Percentiles rank a stretch among this genome's conserved stretches.
Evolutionary conservation across 2,797 vertebrate genomes (phyloP).

Genomic region (Eospalax fontanierii): DNA sequence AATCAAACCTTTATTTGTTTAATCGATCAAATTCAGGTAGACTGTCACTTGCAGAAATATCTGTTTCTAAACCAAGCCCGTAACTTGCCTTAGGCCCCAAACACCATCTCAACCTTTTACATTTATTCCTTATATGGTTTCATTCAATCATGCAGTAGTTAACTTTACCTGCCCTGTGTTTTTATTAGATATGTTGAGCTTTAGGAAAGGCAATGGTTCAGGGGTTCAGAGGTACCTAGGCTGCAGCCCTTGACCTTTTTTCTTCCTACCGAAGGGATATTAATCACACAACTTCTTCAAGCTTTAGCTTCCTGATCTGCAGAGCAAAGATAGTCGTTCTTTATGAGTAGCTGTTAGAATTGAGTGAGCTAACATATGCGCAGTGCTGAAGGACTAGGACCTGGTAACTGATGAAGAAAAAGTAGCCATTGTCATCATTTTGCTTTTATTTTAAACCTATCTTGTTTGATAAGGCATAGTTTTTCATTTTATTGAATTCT

Average conservation of each 20-base stretch:
- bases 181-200: background rate
- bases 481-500: background rate
- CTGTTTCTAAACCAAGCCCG: background rate
- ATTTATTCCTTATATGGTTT: background rate
- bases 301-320: background rate
- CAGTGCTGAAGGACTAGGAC: background rate
- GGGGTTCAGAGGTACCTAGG: background rate
- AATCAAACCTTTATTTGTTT: conserved; percentile 39
- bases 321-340: background rate
- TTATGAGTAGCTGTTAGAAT: background rate
- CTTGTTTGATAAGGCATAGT: background rate
- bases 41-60: background rate
- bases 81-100: background rate
- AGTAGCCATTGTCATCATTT: background rate
- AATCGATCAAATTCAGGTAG: background rate
- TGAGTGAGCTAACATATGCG: background rate
- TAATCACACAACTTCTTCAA: background rate
- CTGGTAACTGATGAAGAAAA: background rate
- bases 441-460: background rate
- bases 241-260: background rate
- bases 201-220: background rate
- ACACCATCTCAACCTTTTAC: background rate
- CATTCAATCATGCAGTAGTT: background rate
- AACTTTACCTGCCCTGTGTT: background rate
- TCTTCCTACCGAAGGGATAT: background rate